Base-by-base conservation (phyloP, 2,888 invertebrate species). In the Cheilosia vernalis region DNA sequence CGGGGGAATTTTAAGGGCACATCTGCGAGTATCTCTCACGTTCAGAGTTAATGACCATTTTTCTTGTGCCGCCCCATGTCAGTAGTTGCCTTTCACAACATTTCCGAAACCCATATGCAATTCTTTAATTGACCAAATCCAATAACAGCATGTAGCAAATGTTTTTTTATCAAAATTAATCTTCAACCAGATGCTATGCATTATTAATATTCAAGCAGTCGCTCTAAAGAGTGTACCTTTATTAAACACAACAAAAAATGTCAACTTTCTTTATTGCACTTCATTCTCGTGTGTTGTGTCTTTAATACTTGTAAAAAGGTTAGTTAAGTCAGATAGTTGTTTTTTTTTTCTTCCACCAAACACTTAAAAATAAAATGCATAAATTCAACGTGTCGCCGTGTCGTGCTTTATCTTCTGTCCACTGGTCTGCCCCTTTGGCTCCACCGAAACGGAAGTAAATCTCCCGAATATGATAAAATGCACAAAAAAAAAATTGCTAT, bases 381-480 rank as follows among this genome's bases (percentile, higher is more conserved):
- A 64, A 76, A 85, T 85, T 72, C 80, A 67, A 47, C 58, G 70
- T 37, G 37, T 67, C 53, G 70, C 80, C 80, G 80, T 76, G 85
- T 80, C 76, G 85, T 85, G 85, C 80, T 85, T 77, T 85, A 85
- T 85, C 85, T 72, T 72, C 76, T 74, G 70, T 67, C 76, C 66
- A 69, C 33, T 73, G 40, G 78, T 72, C 60, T 63, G 24, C 58
- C 17, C 15, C 56, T 19, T 49, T 33, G 10, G 19, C 73, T 69
- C 60, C 76, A 81, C 72, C 60, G 58, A 85, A 85, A 85, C 85
- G 85, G 85, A 85, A 85, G 85, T 85, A 85, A 81, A 85, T 81
- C 85, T 85, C 76, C 72, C 67, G 67, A 80, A 72, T 80, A 67
- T 81, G 80, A 85, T 73, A 79, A 76, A 85, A 60, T 42, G 44